These are phyloP conservation scores for Galaxea fascicularis DNA, from an alignment of 92 coral and sea anemone genomes.

Conservation along the genomic window DNA sequence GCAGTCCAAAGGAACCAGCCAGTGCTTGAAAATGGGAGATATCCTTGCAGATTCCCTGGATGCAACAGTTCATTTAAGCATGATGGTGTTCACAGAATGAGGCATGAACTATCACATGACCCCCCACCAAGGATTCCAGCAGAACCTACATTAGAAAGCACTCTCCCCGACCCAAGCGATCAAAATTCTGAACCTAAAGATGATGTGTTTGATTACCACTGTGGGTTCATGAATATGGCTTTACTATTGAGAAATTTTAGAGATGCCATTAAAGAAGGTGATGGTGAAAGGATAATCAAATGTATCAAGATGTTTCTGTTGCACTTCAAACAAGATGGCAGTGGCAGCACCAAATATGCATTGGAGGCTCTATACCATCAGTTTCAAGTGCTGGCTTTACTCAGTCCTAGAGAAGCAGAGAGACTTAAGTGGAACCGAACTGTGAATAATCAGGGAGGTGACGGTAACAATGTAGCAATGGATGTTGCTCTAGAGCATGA, in stretches of 20 bases:
- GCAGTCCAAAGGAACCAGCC: too few relatives aligned
- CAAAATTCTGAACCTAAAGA: constrained; percentile 40
- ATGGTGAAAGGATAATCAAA: constrained; percentile 48
- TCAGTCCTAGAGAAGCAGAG: constrained; percentile 56
- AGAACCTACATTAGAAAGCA: constrained; percentile 29
- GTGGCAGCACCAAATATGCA: constrained; percentile 51
- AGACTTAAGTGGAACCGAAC: constrained; percentile 67
- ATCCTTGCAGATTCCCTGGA: constrained; percentile 55
- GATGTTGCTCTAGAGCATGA: constrained; percentile 65
- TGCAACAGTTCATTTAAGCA: constrained; percentile 40
- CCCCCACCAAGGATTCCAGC: constrained; percentile 52
- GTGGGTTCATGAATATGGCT: constrained; percentile 67
- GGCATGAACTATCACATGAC: constrained; percentile 68
- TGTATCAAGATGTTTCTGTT: constrained; percentile 60
- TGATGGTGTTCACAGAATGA: constrained; percentile 54
- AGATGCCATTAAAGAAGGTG: constrained; percentile 66
- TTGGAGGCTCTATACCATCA: constrained; percentile 42
- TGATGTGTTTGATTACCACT: constrained; percentile 70
- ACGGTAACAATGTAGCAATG: constrained; percentile 48
- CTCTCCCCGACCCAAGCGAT: constrained; percentile 25
- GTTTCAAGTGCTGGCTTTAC: constrained; percentile 48
- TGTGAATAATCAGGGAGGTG: constrained; percentile 42
- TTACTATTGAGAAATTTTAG: constrained; percentile 54
- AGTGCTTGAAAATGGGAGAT: too few relatives aligned
- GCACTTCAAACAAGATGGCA: constrained; percentile 63